A percentile compares a stretch with the other conserved stretches of the same genome.
These are phyloP conservation scores for Drosophila tristis DNA, from an alignment of 1,140 invertebrate species.

Conservation along the genomic window DNA sequence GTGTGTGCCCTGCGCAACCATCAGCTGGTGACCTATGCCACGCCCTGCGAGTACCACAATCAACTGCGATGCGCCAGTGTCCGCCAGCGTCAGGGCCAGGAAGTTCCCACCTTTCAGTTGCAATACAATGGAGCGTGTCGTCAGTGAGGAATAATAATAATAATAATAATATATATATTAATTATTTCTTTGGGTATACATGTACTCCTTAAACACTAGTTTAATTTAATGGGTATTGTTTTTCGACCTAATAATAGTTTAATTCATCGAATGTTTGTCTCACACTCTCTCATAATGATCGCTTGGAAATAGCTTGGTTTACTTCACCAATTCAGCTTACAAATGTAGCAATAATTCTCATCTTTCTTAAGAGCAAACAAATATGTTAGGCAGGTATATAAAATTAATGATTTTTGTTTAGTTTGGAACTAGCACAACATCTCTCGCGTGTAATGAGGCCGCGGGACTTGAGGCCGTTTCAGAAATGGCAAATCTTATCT, in stretches of 20 bases:
- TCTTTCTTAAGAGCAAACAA: background rate
- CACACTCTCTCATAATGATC: background rate
- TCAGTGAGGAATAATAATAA: background rate
- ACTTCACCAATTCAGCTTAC: slow-evolving; percentile 6
- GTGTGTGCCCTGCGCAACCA: slow-evolving; percentile 55
- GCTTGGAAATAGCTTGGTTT: too few species aligned
- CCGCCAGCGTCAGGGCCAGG: slow-evolving; percentile 21
- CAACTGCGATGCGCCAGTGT: slow-evolving; percentile 59
- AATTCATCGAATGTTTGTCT: background rate
- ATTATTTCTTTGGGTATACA: background rate
- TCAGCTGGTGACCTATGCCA: slow-evolving; percentile 50
- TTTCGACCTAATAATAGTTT: background rate
- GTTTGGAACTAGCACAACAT: slow-evolving; percentile 33
- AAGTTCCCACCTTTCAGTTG: slow-evolving; percentile 37
- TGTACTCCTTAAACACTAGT: too few species aligned
- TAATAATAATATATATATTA: background rate
- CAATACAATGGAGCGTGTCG: slow-evolving; percentile 43
- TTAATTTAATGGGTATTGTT: too few species aligned
- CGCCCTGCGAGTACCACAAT: slow-evolving; percentile 66
- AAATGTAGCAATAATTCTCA: slow-evolving; percentile 31
- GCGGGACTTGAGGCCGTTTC: too few species aligned
- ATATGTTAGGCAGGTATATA: background rate
- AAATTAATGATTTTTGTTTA: background rate
- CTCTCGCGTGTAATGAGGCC: background rate
- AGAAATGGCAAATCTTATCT: too few species aligned